Evolutionary conservation across 2,888 invertebrate species (phyloP), one percentile per base, ranked within the genome.

Genomic region (Camptogramma bilineatum): DNA sequence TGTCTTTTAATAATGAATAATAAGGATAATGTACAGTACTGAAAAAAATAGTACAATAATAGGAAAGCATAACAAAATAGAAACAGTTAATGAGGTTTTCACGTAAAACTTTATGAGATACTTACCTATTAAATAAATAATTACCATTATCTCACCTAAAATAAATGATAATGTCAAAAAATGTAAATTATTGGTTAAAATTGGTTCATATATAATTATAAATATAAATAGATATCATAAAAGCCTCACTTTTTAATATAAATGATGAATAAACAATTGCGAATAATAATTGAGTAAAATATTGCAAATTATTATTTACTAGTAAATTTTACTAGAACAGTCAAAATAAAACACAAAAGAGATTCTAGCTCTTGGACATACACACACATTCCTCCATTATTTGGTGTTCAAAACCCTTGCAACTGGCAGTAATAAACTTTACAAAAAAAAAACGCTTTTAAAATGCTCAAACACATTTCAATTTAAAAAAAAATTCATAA

Each of bases 381-480:
- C 82, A 82, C 82, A 82, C 73, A 69, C 83, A 77, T 79, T 77
- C 79, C 80, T 74, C 71, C 80, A 78, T 74, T 60, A 79, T 76
- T 88, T 88, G 90, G 90, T 89, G 90, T 90, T 81, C 82, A 82
- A 85, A 87, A 88, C 87, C n/a, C 88, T 86, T 85, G 80, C 84
- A 86, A 86, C 88, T 91, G 91, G 91, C 90, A 91, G 91, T 90
- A 84, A 60, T 81, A 79, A 80, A 79, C 31, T 51, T 61, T 56
- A 60, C 52, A 56, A 57, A 39, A 3, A 13, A 72, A 74, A 75
- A 84, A 85, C 77, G 81, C 81, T 83, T 19, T 79, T 79, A 74
- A 76, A 79, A 77, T 75, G 85, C 80, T 76, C 68, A 76, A 85
- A 84, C 74, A 77, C 31, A 79, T 79, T 71, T 74, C 69, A 55